A percentile compares a stretch with the other conserved stretches of the same genome.
These are phyloP conservation scores for Cheilosia grossa DNA, from an alignment of 2,888 invertebrate species.

Conservation along the genomic window DNA sequence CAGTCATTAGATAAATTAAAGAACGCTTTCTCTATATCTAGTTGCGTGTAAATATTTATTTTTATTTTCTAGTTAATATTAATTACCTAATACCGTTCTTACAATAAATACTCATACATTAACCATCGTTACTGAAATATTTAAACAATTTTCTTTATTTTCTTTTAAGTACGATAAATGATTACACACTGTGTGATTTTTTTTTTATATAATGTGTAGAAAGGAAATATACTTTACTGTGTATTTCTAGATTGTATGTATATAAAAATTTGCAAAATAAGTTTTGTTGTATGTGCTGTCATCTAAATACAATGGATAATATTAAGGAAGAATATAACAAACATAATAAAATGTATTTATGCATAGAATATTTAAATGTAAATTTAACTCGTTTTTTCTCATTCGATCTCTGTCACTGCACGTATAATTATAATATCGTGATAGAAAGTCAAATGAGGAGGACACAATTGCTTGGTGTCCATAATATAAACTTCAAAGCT, in stretches of 20 bases:
- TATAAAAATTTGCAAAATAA: slow-evolving; percentile 58
- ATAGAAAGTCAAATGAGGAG: slow-evolving; percentile 43
- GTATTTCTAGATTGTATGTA: slow-evolving; percentile 19
- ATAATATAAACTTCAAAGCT: slow-evolving; percentile 74
- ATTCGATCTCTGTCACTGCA: slow-evolving; percentile 6
- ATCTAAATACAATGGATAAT: slow-evolving; percentile 36
- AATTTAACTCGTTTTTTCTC: slow-evolving; percentile 43
- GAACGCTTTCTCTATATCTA: slow-evolving; percentile 1
- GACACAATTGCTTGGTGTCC: slow-evolving; percentile 43
- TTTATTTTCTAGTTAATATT: slow-evolving; percentile 1
- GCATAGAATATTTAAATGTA: slow-evolving; percentile 37
- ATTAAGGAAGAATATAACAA: slow-evolving; percentile 15
- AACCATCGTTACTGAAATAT: slow-evolving; percentile 45
- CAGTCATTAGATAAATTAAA: neutral
- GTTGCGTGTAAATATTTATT: slow-evolving; percentile 6
- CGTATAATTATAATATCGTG: neutral
- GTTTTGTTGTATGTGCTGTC: slow-evolving; percentile 37
- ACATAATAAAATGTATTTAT: slow-evolving; percentile 12
- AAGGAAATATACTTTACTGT: neutral
- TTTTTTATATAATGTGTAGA: slow-evolving; percentile 8
- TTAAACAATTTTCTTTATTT: slow-evolving; percentile 24
- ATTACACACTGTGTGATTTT: neutral
- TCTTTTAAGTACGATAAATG: slow-evolving; percentile 6
- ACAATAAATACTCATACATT: slow-evolving; percentile 47
- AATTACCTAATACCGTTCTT: slow-evolving; percentile 23